Conservation (phyloP, 2,113 vertebrate species). For the Mohoua ochrocephala region DNA sequence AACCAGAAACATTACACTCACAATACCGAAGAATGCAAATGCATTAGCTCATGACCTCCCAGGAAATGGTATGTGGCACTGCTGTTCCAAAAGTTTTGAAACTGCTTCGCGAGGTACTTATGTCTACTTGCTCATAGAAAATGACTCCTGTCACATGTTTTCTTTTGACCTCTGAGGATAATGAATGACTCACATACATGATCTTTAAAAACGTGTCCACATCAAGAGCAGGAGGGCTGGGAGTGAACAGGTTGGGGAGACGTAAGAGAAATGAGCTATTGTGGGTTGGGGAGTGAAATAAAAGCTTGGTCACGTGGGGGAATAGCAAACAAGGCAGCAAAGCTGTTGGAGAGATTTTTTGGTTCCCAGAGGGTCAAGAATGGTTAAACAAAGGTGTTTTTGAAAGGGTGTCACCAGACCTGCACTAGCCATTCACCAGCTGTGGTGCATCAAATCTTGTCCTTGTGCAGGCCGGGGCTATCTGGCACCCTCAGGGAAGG, state of each 20-base stretch:
- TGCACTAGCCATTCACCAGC: not conserved
- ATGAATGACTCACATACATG: not conserved
- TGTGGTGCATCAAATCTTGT: not conserved
- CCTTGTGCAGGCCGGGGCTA: not conserved
- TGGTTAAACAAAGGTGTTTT: not conserved
- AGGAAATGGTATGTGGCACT: constrained; percentile 47
- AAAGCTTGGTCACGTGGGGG: not conserved
- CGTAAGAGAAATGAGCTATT: not conserved
- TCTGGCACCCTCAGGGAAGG: not conserved
- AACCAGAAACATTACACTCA: constrained; percentile 58
- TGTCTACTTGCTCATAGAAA: constrained; percentile 33
- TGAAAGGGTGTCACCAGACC: not conserved
- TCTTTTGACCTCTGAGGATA: constrained; percentile 54
- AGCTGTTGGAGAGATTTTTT: not conserved
- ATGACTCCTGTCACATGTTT: constrained; percentile 26
- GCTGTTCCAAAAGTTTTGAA: constrained; percentile 61
- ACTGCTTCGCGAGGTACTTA: constrained; percentile 39
- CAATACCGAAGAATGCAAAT: constrained; percentile 47
- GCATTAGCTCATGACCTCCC: constrained; percentile 70
- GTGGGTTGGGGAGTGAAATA: not conserved
- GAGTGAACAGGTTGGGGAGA: not conserved
- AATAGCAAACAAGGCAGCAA: not conserved
- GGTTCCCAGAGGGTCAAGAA: not conserved
- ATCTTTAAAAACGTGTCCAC: not conserved
- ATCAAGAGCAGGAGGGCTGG: not conserved